These are phyloP conservation scores for Philopedon plagiatum DNA, from an alignment of 2,888 invertebrate genomes.

Conservation along the genomic window DNA sequence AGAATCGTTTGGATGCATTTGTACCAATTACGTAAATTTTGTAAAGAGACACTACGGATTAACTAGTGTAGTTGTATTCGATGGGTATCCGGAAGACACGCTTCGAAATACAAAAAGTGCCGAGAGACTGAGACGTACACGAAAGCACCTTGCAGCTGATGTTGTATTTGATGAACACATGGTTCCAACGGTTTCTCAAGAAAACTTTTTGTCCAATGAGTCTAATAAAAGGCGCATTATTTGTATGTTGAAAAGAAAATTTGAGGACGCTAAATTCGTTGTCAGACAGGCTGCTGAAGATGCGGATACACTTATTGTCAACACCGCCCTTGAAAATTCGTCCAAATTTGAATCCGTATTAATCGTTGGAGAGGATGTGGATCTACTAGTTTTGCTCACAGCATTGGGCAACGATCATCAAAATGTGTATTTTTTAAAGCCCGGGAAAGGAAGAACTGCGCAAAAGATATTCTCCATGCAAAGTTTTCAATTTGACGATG, in stretches of 20 bases:
- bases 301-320: conserved; percentile 19
- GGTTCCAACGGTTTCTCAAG: conserved; percentile 1
- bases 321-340: too few relatives aligned
- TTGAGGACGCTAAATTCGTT: not conserved
- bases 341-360: too few relatives aligned
- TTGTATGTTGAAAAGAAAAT: conserved; percentile 1
- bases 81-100: conserved; percentile 8
- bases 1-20: not conserved
- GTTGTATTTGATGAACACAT: conserved; percentile 21
- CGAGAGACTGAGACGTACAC: not conserved
- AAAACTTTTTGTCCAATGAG: conserved; percentile 22
- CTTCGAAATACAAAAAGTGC: not conserved
- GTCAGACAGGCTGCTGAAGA: conserved; percentile 23
- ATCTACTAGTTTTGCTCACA: too few relatives aligned
- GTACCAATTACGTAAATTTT: conserved; percentile 6
- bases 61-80: conserved; percentile 9
- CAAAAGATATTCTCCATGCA: too few relatives aligned
- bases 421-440: too few relatives aligned
- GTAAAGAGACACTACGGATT: not conserved
- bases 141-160: not conserved
- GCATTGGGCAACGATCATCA: too few relatives aligned
- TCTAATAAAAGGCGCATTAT: conserved; percentile 13
- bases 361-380: too few relatives aligned
- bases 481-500: too few relatives aligned
- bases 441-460: too few relatives aligned